A percentile compares a stretch with the other conserved stretches of the same genome.
Conservation (phyloP, 1,140 invertebrate genomes). For the Oedothorax gibbosus region DNA sequence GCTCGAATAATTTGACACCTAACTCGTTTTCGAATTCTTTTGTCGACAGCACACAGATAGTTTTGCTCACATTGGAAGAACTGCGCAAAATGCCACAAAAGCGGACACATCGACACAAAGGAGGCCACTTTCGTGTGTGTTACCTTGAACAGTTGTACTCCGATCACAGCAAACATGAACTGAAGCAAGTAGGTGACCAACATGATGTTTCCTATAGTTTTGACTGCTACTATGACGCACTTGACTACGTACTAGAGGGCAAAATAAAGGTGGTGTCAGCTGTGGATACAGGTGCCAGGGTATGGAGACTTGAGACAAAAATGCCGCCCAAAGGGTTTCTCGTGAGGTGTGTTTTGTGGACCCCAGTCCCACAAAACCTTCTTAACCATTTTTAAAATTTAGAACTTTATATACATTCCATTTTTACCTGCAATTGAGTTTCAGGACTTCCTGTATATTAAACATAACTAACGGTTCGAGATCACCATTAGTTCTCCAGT, state of each 20-base stretch:
- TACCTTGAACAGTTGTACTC: constrained; percentile 99
- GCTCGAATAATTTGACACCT: constrained; percentile 97
- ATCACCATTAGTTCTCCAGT: no score
- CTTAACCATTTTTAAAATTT: no score
- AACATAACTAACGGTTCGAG: no score
- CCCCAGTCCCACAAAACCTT: no score
- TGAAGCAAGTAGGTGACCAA: constrained; percentile 96
- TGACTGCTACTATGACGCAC: constrained; percentile 98
- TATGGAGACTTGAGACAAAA: no score
- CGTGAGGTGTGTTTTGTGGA: no score
- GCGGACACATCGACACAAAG: constrained; percentile 53
- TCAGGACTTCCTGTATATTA: no score
- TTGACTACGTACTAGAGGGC: constrained; percentile 89
- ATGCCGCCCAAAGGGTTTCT: no score
- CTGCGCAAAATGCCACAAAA: constrained; percentile 59
- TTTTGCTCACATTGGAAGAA: constrained; percentile 37
- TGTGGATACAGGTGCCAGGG: constrained; percentile 37
- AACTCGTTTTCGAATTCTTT: background rate
- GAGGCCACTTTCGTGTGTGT: background rate
- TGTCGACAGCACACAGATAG: constrained; percentile 50
- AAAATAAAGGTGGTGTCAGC: constrained; percentile 60
- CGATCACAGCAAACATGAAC: constrained; percentile 99
- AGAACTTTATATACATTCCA: no score
- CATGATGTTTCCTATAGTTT: constrained; percentile 97
- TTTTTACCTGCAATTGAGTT: no score